A percentile compares a stretch with the other conserved stretches of the same genome.
Evolutionary conservation across 2,113 vertebrate species (phyloP).

Genomic region (Heterotilapia buettikoferi): DNA sequence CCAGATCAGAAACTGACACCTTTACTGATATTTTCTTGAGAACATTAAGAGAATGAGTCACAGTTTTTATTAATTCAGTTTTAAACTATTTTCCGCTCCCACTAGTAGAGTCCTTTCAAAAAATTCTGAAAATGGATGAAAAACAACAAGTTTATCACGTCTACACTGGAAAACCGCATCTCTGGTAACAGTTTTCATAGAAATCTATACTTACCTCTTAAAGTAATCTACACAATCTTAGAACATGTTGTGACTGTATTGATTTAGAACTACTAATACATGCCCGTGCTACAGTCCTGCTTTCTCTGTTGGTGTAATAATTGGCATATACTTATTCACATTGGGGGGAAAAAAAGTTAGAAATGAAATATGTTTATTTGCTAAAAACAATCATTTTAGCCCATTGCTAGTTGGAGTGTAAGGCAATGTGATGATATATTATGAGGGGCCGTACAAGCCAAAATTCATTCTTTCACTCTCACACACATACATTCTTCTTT

Average conservation of each 20-base stretch:
- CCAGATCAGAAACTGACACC: not conserved
- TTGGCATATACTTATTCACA: not conserved
- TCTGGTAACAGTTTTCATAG: not conserved
- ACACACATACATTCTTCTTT: no score
- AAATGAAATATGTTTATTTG: not conserved
- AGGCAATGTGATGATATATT: not conserved
- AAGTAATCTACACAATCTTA: not conserved
- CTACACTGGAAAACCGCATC: rapidly evolving
- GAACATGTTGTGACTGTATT: not conserved
- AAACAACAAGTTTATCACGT: not conserved
- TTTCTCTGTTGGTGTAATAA: not conserved
- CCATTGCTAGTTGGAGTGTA: rapidly evolving
- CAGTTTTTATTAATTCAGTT: not conserved
- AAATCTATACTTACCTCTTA: not conserved
- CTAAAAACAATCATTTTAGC: not conserved
- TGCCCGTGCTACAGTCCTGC: not conserved
- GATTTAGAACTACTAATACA: rapidly evolving
- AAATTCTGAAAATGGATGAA: not conserved
- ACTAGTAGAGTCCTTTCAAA: not conserved
- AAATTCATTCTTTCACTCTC: no score
- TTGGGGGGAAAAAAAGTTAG: not conserved
- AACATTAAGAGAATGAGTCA: not conserved
- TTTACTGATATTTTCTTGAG: not conserved
- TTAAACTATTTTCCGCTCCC: not conserved
- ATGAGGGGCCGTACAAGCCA: no score